phyloP scores from a whole-genome alignment of 2,113 vertebrate genomes.

The Dromaius novaehollandiae region DNA sequence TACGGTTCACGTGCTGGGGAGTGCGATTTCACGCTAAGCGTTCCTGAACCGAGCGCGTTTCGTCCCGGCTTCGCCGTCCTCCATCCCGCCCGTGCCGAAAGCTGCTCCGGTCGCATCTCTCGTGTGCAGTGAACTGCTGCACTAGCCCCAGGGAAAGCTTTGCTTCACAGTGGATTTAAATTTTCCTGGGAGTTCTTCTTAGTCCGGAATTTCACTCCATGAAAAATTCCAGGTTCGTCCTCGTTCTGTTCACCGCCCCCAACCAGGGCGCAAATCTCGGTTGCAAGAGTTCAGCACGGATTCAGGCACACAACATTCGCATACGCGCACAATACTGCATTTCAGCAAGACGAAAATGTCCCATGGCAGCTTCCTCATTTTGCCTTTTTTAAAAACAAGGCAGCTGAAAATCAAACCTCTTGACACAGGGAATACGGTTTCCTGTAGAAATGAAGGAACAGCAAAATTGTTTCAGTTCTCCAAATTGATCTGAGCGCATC shows the following conservation, averaged over 20 bases:
- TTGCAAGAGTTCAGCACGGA: too few species aligned
- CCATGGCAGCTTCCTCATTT: rapidly evolving
- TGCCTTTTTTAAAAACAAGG: not conserved
- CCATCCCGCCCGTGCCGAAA: constrained; percentile 13
- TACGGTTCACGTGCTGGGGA: too few species aligned
- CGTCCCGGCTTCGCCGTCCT: not conserved
- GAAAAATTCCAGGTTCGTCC: not conserved
- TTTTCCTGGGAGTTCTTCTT: not conserved
- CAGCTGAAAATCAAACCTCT: not conserved
- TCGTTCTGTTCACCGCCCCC: too few species aligned
- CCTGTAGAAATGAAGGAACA: not conserved
- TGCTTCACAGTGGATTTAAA: constrained; percentile 11
- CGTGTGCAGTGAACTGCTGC: not conserved
- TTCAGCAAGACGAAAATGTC: not conserved
- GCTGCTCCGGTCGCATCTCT: not conserved
- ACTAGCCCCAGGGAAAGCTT: not conserved
- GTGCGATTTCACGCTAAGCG: too few species aligned
- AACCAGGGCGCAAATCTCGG: too few species aligned
- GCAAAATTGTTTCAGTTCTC: not conserved
- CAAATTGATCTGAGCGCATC: not conserved
- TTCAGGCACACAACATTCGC: not conserved
- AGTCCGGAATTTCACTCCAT: not conserved
- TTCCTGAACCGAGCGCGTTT: not conserved
- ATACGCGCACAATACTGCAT: not conserved
- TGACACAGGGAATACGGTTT: not conserved